Conservation (phyloP, 37 sponge, comb jelly and placozoan species). For the Chondrosia reniformis region DNA sequence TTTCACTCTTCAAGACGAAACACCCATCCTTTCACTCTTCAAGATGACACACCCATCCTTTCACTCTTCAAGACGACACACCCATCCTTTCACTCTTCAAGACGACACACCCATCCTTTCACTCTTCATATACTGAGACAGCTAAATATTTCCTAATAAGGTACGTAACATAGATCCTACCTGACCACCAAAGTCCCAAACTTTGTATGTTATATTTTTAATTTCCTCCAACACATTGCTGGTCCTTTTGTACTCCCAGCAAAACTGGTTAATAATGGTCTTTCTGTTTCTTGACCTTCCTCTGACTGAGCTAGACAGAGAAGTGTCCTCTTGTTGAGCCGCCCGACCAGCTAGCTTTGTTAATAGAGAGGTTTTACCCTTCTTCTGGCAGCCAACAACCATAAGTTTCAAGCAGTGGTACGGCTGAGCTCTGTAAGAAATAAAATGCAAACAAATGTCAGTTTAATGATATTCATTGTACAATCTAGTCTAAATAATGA, state of each 20-base stretch:
- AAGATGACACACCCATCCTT: background rate
- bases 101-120: background rate
- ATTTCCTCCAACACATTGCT: constrained; percentile 35
- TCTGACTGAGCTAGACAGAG: background rate
- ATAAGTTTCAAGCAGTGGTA: constrained; percentile 91
- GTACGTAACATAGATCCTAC: too few species aligned
- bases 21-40: background rate
- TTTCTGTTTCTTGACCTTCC: constrained; percentile 21
- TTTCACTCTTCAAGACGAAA: background rate
- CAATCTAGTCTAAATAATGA: too few species aligned
- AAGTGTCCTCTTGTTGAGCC: background rate
- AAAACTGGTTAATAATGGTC: constrained; percentile 79
- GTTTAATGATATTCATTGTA: too few species aligned
- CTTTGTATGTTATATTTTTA: constrained; percentile 77
- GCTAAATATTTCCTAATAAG: too few species aligned
- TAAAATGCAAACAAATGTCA: too few species aligned
- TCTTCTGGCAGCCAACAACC: constrained; percentile 69
- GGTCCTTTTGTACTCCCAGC: constrained; percentile 71
- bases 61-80: background rate
- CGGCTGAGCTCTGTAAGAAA: constrained; percentile 65
- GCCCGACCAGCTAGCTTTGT: constrained; percentile 60
- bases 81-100: background rate
- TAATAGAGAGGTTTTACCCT: constrained; percentile 84
- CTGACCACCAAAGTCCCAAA: constrained; percentile 96
- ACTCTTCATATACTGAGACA: background rate